Evolutionary conservation across 37 sponge, comb jelly and placozoan genomes (phyloP), one percentile per base, ranked within the genome.

Genomic region (Tethya wilhelma): DNA sequence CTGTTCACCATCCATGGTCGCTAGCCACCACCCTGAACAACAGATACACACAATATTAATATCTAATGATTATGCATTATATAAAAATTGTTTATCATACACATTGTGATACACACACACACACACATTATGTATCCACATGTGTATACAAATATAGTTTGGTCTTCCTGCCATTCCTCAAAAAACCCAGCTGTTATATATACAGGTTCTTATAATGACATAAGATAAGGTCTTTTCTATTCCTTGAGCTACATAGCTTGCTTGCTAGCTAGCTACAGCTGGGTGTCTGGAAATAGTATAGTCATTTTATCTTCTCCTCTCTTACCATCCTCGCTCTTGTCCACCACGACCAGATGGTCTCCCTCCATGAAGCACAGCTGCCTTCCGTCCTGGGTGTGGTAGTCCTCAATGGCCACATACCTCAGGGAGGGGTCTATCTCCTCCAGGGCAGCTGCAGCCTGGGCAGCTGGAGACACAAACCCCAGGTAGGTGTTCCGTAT

Each of bases 21-120:
- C 87, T 60, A 86, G 73, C 91, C 91, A 91, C 91, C 91, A 91
- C 14, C 91, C 91, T 91, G 33, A 23, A 46, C n/a, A 67, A 20
- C 6, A 33, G 26, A 58, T 37, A 29, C 0, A 1, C n/a, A n/a
- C n/a, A n/a, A n/a, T n/a, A n/a, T n/a, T n/a, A n/a, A n/a, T n/a
- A n/a, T n/a, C n/a, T n/a, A n/a, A n/a, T n/a, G n/a, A n/a, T n/a
- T n/a, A n/a, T n/a, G n/a, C n/a, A n/a, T n/a, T n/a, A n/a, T n/a
- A n/a, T n/a, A n/a, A n/a, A n/a, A n/a, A n/a, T n/a, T n/a, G n/a
- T n/a, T n/a, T n/a, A n/a, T n/a, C n/a, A n/a, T n/a, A n/a, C n/a
- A n/a, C n/a, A n/a, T n/a, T n/a, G n/a, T n/a, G n/a, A n/a, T n/a
- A n/a, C n/a, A n/a, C n/a, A n/a, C n/a, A n/a, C n/a, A n/a, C n/a